Conservation (phyloP, 2,797 vertebrate genomes). For the Neomorphus geoffroyi region DNA sequence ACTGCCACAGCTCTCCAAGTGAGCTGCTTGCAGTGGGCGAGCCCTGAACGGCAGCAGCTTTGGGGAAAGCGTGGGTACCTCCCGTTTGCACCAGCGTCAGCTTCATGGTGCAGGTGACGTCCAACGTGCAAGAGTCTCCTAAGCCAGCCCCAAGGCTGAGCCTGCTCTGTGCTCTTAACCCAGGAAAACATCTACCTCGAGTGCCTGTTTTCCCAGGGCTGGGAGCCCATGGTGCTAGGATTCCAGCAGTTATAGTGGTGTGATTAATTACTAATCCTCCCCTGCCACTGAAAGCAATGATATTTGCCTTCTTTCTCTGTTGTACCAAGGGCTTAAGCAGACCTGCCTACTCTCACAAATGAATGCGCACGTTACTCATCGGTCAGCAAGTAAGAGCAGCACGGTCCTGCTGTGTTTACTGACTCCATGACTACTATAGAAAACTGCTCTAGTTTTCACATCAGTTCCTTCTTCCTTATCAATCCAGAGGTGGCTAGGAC, state of each 20-base stretch:
- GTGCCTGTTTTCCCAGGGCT: no score
- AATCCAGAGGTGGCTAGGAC: background rate
- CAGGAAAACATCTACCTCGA: fast-evolving
- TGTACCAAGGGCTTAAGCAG: background rate
- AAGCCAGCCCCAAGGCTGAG: fast-evolving
- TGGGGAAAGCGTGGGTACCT: background rate
- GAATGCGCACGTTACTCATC: fast-evolving
- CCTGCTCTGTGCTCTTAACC: background rate
- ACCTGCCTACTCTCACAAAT: background rate
- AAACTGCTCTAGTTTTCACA: fast-evolving
- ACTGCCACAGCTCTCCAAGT: fast-evolving
- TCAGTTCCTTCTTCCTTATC: background rate
- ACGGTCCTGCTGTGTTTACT: fast-evolving
- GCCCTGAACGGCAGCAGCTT: background rate
- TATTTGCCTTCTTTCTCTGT: background rate
- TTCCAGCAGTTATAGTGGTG: fast-evolving
- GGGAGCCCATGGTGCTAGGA: fast-evolving
- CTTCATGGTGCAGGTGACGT: fast-evolving
- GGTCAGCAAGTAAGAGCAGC: background rate
- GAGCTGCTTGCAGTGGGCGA: fast-evolving
- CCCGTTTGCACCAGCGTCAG: background rate
- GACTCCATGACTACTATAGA: background rate
- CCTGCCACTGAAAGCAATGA: background rate
- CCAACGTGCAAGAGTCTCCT: fast-evolving
- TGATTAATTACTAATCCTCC: background rate